A percentile compares a stretch with the other conserved stretches of the same genome.
Conservation (phyloP, 2,888 invertebrate species). For the Caenorhabditis sp. region DNA sequence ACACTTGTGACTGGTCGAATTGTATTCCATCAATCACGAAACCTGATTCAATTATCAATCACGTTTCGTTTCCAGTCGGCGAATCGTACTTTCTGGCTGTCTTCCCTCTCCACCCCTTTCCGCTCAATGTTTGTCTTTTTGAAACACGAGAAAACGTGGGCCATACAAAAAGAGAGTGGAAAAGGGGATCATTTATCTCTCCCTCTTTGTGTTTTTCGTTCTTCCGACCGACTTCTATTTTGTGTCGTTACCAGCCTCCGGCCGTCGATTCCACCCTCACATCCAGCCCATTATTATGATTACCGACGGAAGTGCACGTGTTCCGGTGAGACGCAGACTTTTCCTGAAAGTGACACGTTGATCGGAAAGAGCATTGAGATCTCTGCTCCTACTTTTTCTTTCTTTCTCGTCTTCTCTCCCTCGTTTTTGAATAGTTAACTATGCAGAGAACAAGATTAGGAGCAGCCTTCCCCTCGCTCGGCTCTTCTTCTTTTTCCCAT, state of each 20-base stretch:
- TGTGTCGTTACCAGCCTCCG: slow-evolving; percentile 10
- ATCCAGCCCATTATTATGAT: slow-evolving; percentile 45
- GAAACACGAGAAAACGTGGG: slow-evolving; percentile 7
- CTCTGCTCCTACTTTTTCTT: background rate
- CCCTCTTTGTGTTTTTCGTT: slow-evolving; percentile 2
- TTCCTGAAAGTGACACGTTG: slow-evolving; percentile 16
- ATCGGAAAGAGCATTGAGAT: slow-evolving; percentile 5
- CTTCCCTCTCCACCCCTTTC: background rate
- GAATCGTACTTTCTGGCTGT: slow-evolving; percentile 8
- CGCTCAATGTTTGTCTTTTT: slow-evolving; percentile 20
- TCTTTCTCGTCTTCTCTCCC: slow-evolving; percentile 16
- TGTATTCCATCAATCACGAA: no score
- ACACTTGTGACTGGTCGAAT: no score
- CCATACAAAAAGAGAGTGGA: slow-evolving; percentile 5
- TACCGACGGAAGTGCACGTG: slow-evolving; percentile 35
- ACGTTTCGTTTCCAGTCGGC: background rate
- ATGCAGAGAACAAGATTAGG: slow-evolving; percentile 44
- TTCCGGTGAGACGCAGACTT: slow-evolving; percentile 25
- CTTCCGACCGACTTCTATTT: slow-evolving; percentile 7
- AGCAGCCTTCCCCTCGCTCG: slow-evolving; percentile 3
- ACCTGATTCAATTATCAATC: background rate
- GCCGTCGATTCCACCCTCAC: slow-evolving; percentile 29
- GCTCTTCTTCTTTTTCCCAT: slow-evolving; percentile 13
- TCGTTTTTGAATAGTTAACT: slow-evolving; percentile 34
- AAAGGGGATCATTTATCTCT: background rate